phyloP scores from a whole-genome alignment of 2,113 vertebrate species.

The Actenoides hombroni region DNA sequence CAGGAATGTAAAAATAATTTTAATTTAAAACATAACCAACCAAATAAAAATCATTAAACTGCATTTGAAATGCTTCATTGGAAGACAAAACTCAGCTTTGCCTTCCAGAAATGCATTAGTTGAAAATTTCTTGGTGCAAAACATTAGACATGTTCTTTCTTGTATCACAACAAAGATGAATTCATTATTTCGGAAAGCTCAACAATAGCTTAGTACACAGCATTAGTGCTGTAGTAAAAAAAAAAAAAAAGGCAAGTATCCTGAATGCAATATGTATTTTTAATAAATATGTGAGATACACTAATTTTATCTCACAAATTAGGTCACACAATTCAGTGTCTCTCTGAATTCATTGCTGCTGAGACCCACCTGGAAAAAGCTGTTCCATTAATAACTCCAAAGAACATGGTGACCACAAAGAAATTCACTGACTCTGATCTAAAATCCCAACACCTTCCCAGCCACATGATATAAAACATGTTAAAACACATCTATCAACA shows the following conservation, averaged over 20 bases:
- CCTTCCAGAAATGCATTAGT: constrained; percentile 61
- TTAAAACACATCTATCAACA: not conserved
- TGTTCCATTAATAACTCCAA: not conserved
- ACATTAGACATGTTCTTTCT: constrained; percentile 69
- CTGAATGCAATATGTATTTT: too few relatives aligned
- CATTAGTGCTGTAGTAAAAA: not conserved
- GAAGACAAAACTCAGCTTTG: constrained; percentile 40
- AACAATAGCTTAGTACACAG: constrained; percentile 28
- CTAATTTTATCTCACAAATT: not conserved
- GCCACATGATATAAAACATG: not conserved
- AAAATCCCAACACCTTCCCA: not conserved
- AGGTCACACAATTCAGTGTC: not conserved
- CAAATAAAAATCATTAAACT: constrained; percentile 62
- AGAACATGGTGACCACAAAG: not conserved
- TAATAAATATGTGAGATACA: not conserved
- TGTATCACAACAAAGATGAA: constrained; percentile 60
- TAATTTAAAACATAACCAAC: constrained; percentile 56
- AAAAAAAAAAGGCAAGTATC: not conserved
- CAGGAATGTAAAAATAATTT: constrained; percentile 19
- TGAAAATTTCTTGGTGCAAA: constrained; percentile 59
- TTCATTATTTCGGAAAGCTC: constrained; percentile 53
- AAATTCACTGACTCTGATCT: not conserved
- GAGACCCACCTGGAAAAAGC: not conserved
- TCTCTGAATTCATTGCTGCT: not conserved
- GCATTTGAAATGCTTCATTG: constrained; percentile 66